These are phyloP conservation scores for Doris montereyensis DNA, from an alignment of 2,888 invertebrate genomes.

Conservation along the genomic window DNA sequence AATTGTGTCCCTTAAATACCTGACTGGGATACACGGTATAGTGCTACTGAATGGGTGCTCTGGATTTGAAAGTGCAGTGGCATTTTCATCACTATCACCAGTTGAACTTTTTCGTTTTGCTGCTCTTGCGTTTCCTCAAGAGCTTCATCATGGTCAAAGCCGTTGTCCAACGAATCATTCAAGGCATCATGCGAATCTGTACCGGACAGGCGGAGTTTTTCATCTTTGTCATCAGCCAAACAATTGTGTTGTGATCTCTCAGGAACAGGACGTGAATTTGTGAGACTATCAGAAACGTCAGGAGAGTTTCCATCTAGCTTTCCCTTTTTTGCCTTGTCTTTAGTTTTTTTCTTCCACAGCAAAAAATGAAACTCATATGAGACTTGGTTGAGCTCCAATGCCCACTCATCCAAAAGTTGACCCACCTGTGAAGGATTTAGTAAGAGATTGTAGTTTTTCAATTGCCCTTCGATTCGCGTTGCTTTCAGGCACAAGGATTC, in stretches of 20 bases:
- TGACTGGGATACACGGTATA: too few species aligned
- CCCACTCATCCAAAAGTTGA: slow-evolving; percentile 52
- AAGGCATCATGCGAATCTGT: too few species aligned
- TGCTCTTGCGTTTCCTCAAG: neutral
- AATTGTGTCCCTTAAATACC: slow-evolving; percentile 47
- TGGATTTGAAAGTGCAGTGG: too few species aligned
- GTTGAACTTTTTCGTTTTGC: neutral
- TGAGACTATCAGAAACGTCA: too few species aligned
- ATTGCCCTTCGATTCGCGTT: slow-evolving; percentile 38
- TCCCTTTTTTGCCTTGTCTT: neutral
- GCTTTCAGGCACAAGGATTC: slow-evolving; percentile 50
- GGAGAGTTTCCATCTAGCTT: neutral
- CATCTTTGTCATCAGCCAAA: too few species aligned
- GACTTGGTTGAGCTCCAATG: slow-evolving; percentile 50
- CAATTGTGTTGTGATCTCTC: too few species aligned
- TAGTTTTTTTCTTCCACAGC: slow-evolving; percentile 8
- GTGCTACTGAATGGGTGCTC: too few species aligned
- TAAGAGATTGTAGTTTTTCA: slow-evolving; percentile 47
- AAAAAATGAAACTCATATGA: slow-evolving; percentile 47
- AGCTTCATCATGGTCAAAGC: too few species aligned
- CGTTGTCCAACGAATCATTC: too few species aligned
- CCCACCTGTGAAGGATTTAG: slow-evolving; percentile 45
- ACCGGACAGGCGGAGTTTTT: too few species aligned
- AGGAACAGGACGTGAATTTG: too few species aligned
- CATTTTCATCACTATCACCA: too few species aligned